Percentiles rank a stretch among this genome's conserved stretches.
Evolutionary conservation across 2,113 vertebrate species (phyloP).

Genomic region (Lichenostomus cassidix): DNA sequence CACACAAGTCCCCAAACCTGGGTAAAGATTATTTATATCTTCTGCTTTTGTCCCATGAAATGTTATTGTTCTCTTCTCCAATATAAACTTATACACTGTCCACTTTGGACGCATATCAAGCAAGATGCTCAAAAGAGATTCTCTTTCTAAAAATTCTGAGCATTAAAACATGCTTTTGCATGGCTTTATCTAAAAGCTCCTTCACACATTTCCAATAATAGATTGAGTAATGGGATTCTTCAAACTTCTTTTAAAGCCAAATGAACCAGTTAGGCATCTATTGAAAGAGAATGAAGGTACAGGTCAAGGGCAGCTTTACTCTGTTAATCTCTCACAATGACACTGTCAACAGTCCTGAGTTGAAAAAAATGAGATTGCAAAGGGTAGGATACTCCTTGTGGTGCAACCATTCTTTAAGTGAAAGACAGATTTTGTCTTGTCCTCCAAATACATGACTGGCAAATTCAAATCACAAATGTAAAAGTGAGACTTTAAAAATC

Average conservation of each 20-base stretch:
- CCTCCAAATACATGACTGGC: not conserved
- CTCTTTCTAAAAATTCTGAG: not conserved
- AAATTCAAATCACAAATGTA: not conserved
- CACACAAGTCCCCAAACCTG: rapidly evolving
- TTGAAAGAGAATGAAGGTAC: not conserved
- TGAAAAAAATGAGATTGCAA: not conserved
- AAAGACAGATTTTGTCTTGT: not conserved
- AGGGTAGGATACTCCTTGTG: not conserved
- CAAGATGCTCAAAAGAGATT: not conserved
- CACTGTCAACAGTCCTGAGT: not conserved
- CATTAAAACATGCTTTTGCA: not conserved
- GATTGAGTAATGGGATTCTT: not conserved
- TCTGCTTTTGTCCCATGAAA: not conserved
- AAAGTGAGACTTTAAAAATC: not conserved
- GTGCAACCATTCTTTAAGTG: not conserved
- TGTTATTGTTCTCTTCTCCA: not conserved
- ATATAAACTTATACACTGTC: not conserved
- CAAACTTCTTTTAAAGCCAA: not conserved
- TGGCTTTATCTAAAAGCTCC: not conserved
- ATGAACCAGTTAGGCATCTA: not conserved
- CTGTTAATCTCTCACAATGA: not conserved
- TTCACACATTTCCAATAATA: not conserved
- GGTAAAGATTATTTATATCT: not conserved
- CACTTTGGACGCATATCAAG: not conserved
- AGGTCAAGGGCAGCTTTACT: not conserved